Percentiles rank a stretch among this genome's conserved stretches.
phyloP scores from a whole-genome alignment of 1,140 invertebrate species.

The Ditylenchus dipsaci region DNA sequence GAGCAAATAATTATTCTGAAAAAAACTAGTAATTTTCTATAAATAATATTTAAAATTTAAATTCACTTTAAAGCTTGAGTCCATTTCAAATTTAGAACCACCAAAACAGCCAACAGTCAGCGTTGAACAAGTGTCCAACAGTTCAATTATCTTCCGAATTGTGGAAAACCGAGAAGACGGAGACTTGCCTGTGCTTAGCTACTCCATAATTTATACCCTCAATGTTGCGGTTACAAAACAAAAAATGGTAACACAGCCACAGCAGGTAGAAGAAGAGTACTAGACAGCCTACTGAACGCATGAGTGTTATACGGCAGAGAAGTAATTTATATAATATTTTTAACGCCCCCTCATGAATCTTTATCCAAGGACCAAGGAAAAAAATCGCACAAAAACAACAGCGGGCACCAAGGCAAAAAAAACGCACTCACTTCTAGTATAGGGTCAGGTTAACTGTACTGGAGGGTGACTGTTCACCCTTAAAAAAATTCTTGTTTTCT shows the following conservation, averaged over 20 bases:
- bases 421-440: too few relatives aligned
- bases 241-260: background rate
- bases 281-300: background rate
- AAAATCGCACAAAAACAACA: too few relatives aligned
- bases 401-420: too few relatives aligned
- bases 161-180: conserved; percentile 16
- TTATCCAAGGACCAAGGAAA: too few relatives aligned
- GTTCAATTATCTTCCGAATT: conserved; percentile 22
- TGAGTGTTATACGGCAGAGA: background rate
- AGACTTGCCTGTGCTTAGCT: conserved; percentile 28
- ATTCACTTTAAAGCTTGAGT: too few relatives aligned
- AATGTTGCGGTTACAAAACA: background rate
- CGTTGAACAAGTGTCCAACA: conserved; percentile 20
- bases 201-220: conserved; percentile 21
- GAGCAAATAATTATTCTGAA: conserved; percentile 24
- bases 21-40: conserved; percentile 14
- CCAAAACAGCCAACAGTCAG: conserved; percentile 22
- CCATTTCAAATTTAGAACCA: conserved; percentile 20
- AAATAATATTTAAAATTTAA: too few relatives aligned
- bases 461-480: too few relatives aligned
- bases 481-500: too few relatives aligned
- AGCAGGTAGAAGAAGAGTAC: background rate
- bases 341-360: background rate
- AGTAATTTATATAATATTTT: background rate
- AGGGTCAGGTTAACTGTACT: too few relatives aligned